These are phyloP conservation scores for Camelus dromedarius DNA, from an alignment of 2,113 vertebrate genomes.

Conservation along the genomic window DNA sequence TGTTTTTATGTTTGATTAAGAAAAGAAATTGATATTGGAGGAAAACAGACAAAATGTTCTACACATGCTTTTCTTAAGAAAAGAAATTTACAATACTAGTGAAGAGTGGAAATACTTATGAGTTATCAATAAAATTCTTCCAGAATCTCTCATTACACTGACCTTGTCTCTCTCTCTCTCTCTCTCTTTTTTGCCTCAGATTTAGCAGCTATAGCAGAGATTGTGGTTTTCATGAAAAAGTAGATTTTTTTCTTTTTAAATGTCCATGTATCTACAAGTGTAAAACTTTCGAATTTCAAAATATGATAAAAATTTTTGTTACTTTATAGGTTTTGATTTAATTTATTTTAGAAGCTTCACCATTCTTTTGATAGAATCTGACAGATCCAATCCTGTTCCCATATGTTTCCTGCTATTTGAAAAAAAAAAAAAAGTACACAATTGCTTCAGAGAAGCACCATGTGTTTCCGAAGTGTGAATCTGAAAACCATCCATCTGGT, in stretches of 20 bases:
- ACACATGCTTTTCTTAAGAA: not conserved
- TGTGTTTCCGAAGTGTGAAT: conserved; percentile 78
- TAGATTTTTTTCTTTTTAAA: not conserved
- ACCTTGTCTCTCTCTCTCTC: not conserved
- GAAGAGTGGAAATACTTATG: not conserved
- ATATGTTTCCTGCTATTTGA: conserved; percentile 84
- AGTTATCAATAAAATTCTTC: not conserved
- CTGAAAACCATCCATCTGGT: conserved; percentile 79
- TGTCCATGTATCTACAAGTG: conserved; percentile 49
- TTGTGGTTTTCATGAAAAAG: not conserved
- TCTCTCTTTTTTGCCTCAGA: not conserved
- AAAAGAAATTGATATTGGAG: not conserved
- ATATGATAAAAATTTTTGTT: conserved; percentile 63
- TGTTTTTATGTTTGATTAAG: conserved; percentile 17
- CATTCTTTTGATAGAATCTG: conserved; percentile 77
- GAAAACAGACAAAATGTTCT: not conserved
- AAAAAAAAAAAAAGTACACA: conserved; percentile 81
- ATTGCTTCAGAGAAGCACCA: conserved; percentile 67
- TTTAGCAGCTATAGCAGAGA: not conserved
- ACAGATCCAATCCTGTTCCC: conserved; percentile 73
- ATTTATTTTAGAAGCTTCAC: conserved; percentile 74
- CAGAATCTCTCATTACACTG: not conserved
- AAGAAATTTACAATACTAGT: not conserved
- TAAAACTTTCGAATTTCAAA: conserved; percentile 73
- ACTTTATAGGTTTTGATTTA: conserved; percentile 70